Evolutionary conservation across 2,113 vertebrate genomes (phyloP).

Genomic region (Oreocharis arfaki): DNA sequence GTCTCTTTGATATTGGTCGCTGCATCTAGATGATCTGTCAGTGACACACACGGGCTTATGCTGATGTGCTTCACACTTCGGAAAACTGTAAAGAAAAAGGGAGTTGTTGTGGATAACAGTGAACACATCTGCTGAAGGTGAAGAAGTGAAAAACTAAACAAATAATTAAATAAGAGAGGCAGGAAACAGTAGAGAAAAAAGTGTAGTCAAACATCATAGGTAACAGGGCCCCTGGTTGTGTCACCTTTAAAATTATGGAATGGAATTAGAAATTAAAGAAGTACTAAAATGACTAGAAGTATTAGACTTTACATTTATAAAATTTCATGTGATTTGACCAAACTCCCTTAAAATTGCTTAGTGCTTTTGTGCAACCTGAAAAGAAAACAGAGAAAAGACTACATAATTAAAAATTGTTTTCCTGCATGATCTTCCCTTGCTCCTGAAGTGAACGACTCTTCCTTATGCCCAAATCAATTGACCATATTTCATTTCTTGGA

Average conservation of each 20-base stretch:
- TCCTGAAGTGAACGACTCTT: not conserved
- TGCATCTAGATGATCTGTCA: constrained; percentile 33
- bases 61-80: constrained; percentile 23
- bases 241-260: not conserved
- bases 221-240: fast-evolving
- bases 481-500: not conserved
- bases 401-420: not conserved
- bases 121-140: not conserved
- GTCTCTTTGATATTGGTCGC: not conserved
- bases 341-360: not conserved
- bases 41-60: not conserved
- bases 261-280: not conserved
- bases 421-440: not conserved
- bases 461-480: not conserved
- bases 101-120: not conserved
- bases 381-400: not conserved
- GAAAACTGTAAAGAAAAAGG: not conserved
- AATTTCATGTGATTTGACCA: not conserved
- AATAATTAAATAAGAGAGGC: not conserved
- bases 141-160: not conserved
- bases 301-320: not conserved
- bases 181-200: not conserved
- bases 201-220: not conserved
- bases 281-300: not conserved
- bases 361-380: not conserved